Evolutionary conservation across 2,113 vertebrate species (phyloP).

Genomic region (Lepus europaeus): DNA sequence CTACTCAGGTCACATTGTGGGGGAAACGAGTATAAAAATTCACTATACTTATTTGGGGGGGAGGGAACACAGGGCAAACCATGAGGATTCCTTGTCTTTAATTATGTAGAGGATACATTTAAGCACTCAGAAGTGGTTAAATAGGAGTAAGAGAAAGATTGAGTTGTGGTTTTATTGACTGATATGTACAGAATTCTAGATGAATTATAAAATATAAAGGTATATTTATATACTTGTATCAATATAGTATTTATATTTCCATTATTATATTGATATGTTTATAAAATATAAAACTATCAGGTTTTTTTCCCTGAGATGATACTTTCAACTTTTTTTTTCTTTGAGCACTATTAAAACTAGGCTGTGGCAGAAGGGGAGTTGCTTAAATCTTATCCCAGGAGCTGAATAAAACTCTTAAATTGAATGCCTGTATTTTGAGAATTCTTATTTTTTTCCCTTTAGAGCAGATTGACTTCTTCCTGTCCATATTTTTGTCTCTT

Average conservation of each 20-base stretch:
- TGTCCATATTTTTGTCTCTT: background rate
- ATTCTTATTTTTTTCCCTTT: background rate
- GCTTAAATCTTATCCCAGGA: background rate
- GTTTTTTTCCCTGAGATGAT: background rate
- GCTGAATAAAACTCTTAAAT: background rate
- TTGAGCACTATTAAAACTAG: background rate
- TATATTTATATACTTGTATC: too few species aligned
- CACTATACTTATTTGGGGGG: background rate
- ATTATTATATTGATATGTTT: too few species aligned
- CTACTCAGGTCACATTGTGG: background rate
- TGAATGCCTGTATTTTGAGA: background rate
- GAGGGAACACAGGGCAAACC: background rate
- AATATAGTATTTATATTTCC: too few species aligned
- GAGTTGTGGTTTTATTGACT: background rate
- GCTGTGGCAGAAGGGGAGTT: background rate
- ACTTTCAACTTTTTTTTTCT: background rate
- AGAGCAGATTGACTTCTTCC: background rate
- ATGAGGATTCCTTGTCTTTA: background rate
- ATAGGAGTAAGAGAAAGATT: background rate
- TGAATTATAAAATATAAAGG: too few species aligned
- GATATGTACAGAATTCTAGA: background rate
- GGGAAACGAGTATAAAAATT: background rate
- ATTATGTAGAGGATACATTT: background rate
- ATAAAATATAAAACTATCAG: background rate
- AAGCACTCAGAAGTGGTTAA: background rate